Conservation (phyloP, 2,113 vertebrate species). For the Craseonycteris thonglongyai region DNA sequence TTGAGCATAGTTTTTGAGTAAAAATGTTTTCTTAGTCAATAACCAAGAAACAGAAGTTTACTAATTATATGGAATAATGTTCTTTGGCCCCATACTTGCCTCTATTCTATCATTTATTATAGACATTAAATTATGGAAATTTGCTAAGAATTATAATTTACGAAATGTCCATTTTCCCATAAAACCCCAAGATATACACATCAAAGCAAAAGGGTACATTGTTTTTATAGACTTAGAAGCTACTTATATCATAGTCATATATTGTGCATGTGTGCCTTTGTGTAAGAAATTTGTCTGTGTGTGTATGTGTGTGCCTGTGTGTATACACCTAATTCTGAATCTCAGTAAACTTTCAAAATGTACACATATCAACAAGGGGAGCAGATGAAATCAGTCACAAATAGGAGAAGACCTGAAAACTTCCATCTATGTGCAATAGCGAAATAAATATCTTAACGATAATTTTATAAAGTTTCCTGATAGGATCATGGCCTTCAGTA, state of each 20-base stretch:
- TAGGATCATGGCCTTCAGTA: no score
- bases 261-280: neutral
- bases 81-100: neutral
- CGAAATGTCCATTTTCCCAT: neutral
- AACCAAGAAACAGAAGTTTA: neutral
- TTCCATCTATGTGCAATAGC: neutral
- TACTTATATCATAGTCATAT: neutral
- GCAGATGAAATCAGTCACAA: neutral
- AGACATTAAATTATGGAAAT: neutral
- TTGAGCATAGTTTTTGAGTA: neutral
- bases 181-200: neutral
- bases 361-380: neutral
- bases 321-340: neutral
- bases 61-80: neutral
- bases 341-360: neutral
- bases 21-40: neutral
- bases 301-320: neutral
- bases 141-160: neutral
- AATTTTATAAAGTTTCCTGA: neutral
- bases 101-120: neutral
- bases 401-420: neutral
- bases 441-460: neutral
- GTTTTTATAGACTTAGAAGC: neutral
- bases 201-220: neutral
- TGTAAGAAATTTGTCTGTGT: no score